Evolutionary conservation across 2,888 invertebrate genomes (phyloP).

Genomic region (Dermolepida albohirtum): DNA sequence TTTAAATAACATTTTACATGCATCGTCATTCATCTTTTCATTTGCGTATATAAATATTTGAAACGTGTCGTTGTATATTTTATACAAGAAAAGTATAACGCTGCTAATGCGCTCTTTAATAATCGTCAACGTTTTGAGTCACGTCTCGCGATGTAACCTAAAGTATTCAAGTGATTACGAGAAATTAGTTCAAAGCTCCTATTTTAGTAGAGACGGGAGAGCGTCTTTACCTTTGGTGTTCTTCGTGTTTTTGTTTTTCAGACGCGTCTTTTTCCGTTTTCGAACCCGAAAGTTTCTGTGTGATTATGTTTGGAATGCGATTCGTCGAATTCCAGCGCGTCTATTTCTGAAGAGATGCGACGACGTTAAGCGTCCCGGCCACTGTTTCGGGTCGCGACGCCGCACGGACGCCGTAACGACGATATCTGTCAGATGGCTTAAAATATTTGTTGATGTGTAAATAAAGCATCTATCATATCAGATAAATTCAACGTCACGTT

Average conservation of each 20-base stretch:
- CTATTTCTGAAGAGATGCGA: slow-evolving; percentile 46
- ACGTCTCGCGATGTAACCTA: neutral
- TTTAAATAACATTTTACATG: neutral
- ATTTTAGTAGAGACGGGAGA: slow-evolving; percentile 13
- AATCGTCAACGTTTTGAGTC: too few relatives aligned
- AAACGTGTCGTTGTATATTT: too few relatives aligned
- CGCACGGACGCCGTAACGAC: slow-evolving; percentile 26
- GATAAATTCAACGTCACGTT: slow-evolving; percentile 1
- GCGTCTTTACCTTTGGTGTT: slow-evolving; percentile 2
- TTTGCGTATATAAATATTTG: too few relatives aligned
- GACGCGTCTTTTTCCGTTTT: slow-evolving; percentile 34
- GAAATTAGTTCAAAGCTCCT: slow-evolving; percentile 6
- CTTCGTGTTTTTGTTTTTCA: slow-evolving; percentile 14
- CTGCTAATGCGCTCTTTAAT: too few relatives aligned
- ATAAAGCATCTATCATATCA: slow-evolving; percentile 36
- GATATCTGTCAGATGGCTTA: slow-evolving; percentile 38
- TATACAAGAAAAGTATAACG: too few relatives aligned
- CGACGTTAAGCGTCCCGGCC: slow-evolving; percentile 28
- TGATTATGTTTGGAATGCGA: slow-evolving; percentile 38
- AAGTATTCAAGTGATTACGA: neutral
- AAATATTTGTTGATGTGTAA: slow-evolving; percentile 41
- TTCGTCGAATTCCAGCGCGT: slow-evolving; percentile 46
- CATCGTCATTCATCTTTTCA: too few relatives aligned
- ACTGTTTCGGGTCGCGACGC: slow-evolving; percentile 31
- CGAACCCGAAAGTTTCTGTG: slow-evolving; percentile 27